Evolutionary conservation across 1,140 invertebrate species (phyloP).

Genomic region (Meteorus sp.): DNA sequence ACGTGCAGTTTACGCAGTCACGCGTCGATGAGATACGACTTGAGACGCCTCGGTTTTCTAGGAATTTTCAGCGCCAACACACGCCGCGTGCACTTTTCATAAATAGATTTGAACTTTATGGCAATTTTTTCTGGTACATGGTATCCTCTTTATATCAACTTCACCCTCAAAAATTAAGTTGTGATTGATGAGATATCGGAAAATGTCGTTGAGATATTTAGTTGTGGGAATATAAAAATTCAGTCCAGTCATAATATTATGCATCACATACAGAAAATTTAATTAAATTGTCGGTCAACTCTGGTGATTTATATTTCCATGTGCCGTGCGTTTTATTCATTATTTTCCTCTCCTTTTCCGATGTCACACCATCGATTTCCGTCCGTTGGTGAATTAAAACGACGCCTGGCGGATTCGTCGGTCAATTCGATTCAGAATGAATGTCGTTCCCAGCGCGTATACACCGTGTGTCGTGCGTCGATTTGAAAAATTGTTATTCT

Average conservation of each 20-base stretch:
- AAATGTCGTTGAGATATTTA: too few species aligned
- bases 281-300: too few species aligned
- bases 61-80: background rate
- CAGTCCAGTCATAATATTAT: too few species aligned
- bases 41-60: background rate
- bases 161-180: too few species aligned
- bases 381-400: background rate
- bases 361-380: slow-evolving; percentile 1
- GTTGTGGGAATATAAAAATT: too few species aligned
- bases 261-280: too few species aligned
- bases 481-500: slow-evolving; percentile 46
- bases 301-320: too few species aligned
- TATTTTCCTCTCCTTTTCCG: slow-evolving; percentile 7
- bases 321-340: background rate
- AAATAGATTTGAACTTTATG: slow-evolving; percentile 6
- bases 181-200: too few species aligned
- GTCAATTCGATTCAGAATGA: slow-evolving; percentile 37
- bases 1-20: slow-evolving; percentile 47
- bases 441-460: slow-evolving; percentile 24
- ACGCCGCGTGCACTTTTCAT: background rate
- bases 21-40: slow-evolving; percentile 38
- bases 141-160: too few species aligned
- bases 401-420: slow-evolving; percentile 6
- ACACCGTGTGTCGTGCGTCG: slow-evolving; percentile 19
- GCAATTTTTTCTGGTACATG: too few species aligned